These are phyloP conservation scores for Myopa testacea DNA, from an alignment of 2,888 invertebrate genomes.

Conservation along the genomic window DNA sequence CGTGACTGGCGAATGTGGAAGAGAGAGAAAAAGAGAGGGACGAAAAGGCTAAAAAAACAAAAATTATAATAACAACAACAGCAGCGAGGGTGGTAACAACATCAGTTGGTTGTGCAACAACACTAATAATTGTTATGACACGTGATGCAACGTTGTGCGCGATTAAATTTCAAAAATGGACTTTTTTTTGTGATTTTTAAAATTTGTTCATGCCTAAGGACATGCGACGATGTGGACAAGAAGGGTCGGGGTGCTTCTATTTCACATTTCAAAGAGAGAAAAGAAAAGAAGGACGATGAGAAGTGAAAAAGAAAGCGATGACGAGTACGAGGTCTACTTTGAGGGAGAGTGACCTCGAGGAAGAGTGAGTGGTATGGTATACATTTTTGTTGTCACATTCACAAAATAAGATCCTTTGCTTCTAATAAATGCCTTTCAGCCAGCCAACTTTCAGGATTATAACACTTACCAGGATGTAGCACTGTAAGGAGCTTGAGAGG, in stretches of 20 bases:
- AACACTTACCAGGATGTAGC: no score
- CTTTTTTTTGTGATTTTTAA: neutral
- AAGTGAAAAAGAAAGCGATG: neutral
- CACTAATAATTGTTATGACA: constrained; percentile 34
- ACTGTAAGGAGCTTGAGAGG: neutral
- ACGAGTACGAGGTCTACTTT: no score
- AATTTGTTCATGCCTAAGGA: neutral
- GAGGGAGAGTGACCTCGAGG: no score
- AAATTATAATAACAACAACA: constrained; percentile 6
- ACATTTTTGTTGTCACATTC: neutral
- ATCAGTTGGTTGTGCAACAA: constrained; percentile 14
- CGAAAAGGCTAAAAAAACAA: constrained; percentile 9
- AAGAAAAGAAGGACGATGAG: neutral
- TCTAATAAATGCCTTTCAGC: neutral
- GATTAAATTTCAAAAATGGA: constrained; percentile 35
- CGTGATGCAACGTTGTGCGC: constrained; percentile 28
- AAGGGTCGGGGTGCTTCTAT: no score
- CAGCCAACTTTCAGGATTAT: no score
- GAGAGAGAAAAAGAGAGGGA: neutral
- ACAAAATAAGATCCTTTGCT: no score
- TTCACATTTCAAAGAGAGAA: neutral
- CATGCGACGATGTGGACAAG: neutral
- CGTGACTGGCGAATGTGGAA: constrained; percentile 28
- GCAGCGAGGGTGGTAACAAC: neutral
- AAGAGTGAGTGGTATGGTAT: no score